Percentiles rank a stretch among this genome's conserved stretches.
These are phyloP conservation scores for Exocentrus adspersus DNA, from an alignment of 2,888 invertebrate genomes.

Conservation along the genomic window DNA sequence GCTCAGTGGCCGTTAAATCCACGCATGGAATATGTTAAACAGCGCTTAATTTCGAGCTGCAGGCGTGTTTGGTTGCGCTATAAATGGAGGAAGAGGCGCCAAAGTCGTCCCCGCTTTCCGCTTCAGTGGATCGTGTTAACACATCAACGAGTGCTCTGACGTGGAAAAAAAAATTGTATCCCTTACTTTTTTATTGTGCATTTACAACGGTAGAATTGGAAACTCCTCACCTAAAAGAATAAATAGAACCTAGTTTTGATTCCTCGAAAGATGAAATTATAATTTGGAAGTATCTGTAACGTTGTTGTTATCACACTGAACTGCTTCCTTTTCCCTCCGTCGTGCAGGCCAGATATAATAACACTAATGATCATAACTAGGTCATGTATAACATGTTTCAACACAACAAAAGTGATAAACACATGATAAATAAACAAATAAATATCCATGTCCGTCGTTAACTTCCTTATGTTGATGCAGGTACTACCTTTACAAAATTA, in stretches of 20 bases:
- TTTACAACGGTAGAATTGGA: no score
- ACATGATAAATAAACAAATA: conserved; percentile 1
- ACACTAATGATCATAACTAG: not conserved
- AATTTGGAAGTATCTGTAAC: no score
- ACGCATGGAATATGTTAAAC: not conserved
- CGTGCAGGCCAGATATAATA: not conserved
- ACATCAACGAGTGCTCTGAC: not conserved
- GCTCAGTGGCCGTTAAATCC: not conserved
- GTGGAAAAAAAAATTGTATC: not conserved
- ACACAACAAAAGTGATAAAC: not conserved
- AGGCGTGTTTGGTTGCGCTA: not conserved
- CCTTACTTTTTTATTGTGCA: not conserved
- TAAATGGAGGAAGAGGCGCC: not conserved
- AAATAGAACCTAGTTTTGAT: no score
- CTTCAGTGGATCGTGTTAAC: not conserved
- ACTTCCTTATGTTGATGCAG: conserved; percentile 2
- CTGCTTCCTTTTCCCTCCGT: not conserved
- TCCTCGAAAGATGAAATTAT: no score
- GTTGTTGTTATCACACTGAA: not conserved
- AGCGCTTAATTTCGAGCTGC: not conserved
- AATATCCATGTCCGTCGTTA: not conserved
- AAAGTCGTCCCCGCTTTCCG: not conserved
- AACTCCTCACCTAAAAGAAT: no score
- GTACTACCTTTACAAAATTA: conserved; percentile 1
- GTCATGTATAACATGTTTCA: not conserved